Conservation (phyloP, 2,113 vertebrate genomes). For the Gadus chalcogrammus region DNA sequence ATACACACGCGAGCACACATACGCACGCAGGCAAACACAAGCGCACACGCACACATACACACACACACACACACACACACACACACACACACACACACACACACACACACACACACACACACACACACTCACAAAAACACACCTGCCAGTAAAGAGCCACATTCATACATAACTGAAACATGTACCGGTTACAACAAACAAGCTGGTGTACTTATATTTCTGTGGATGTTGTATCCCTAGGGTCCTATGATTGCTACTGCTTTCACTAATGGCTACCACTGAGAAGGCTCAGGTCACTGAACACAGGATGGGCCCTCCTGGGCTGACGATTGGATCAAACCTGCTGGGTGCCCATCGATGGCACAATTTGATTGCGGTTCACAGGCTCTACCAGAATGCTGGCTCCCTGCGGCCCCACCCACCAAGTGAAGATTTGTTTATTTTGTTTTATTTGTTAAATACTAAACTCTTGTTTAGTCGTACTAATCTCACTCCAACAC, state of each 20-base stretch:
- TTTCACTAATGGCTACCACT: slow-evolving; percentile 98
- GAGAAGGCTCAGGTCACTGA: slow-evolving; percentile 68
- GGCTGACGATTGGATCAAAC: slow-evolving; percentile 67
- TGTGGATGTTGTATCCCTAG: slow-evolving; percentile 55
- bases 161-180: slow-evolving; percentile 6
- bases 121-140: slow-evolving; percentile 6
- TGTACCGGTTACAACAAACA: background rate
- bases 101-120: slow-evolving; percentile 5
- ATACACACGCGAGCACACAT: slow-evolving; percentile 2
- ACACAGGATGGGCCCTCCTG: slow-evolving; percentile 53
- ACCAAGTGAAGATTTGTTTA: slow-evolving; percentile 79
- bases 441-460: slow-evolving; percentile 53
- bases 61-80: slow-evolving; percentile 3
- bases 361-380: slow-evolving; percentile 78
- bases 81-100: slow-evolving; percentile 5
- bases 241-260: slow-evolving; percentile 97
- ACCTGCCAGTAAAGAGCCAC: slow-evolving; percentile 12
- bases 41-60: slow-evolving; percentile 11
- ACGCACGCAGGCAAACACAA: background rate
- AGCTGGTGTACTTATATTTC: background rate
- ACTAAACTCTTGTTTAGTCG: slow-evolving; percentile 67
- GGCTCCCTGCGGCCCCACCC: slow-evolving; percentile 72
- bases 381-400: slow-evolving; percentile 58
- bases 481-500: slow-evolving; percentile 81
- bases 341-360: slow-evolving; percentile 64